These are phyloP conservation scores for Setophaga coronata DNA, from an alignment of 2,113 vertebrate genomes.

Conservation along the genomic window DNA sequence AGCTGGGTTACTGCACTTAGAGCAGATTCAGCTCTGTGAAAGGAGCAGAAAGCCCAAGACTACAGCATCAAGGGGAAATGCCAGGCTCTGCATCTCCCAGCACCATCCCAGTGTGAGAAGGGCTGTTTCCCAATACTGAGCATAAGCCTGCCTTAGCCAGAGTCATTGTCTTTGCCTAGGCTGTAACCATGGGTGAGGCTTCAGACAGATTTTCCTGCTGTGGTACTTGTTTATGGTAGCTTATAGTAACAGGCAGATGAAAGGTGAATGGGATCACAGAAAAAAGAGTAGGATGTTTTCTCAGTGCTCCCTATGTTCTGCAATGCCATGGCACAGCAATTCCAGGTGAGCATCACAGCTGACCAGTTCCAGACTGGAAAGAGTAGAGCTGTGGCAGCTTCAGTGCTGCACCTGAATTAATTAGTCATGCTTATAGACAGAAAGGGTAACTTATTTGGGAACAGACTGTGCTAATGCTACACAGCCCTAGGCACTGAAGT, in stretches of 20 bases:
- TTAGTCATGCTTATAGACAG: background rate
- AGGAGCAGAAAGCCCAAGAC: background rate
- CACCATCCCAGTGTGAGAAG: background rate
- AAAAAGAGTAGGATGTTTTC: background rate
- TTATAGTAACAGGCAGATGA: background rate
- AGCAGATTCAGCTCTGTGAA: background rate
- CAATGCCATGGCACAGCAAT: background rate
- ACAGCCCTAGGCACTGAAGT: background rate
- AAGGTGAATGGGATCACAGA: background rate
- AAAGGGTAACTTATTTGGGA: background rate
- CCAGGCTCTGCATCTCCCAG: background rate
- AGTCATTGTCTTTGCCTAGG: background rate
- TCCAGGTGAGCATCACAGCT: background rate
- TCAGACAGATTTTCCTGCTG: background rate
- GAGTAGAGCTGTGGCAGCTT: background rate
- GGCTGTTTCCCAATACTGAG: background rate
- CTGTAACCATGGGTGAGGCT: fast-evolving
- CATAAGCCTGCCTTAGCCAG: background rate
- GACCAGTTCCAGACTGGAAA: background rate
- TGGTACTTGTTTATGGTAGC: background rate
- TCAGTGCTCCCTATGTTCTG: background rate
- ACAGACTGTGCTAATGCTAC: background rate
- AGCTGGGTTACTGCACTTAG: background rate
- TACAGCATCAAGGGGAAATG: background rate
- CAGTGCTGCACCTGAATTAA: background rate